Percentiles rank a stretch among this genome's conserved stretches.
Evolutionary conservation across 2,888 invertebrate genomes (phyloP).

Genomic region (Amblyteles armatorius): DNA sequence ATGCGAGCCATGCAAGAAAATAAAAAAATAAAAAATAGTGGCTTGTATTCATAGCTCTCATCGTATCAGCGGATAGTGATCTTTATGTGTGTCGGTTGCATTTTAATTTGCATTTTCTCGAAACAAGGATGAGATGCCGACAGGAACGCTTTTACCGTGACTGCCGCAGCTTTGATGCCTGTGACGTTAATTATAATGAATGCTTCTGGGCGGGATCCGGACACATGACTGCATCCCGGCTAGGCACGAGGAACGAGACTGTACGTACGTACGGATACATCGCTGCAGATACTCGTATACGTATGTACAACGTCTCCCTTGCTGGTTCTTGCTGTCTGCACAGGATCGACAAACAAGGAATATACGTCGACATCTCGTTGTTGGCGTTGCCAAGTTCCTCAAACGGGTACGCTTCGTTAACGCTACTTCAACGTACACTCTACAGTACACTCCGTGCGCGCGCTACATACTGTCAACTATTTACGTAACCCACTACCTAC

Average conservation of each 20-base stretch:
- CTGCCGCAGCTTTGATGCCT: slow-evolving; percentile 64
- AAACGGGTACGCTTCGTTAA: slow-evolving; percentile 46
- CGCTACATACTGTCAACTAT: neutral
- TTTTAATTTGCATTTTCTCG: neutral
- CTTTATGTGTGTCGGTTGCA: too few relatives aligned
- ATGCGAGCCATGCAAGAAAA: neutral
- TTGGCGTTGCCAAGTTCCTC: slow-evolving; percentile 37
- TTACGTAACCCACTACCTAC: slow-evolving; percentile 1
- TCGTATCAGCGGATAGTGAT: too few relatives aligned
- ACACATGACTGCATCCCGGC: slow-evolving; percentile 27
- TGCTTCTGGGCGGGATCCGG: slow-evolving; percentile 70
- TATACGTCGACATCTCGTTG: slow-evolving; percentile 30
- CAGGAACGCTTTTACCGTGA: neutral
- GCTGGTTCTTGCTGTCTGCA: slow-evolving; percentile 8
- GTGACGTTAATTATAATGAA: slow-evolving; percentile 77
- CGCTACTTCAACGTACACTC: slow-evolving; percentile 31
- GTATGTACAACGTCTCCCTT: slow-evolving; percentile 9
- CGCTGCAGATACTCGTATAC: slow-evolving; percentile 17
- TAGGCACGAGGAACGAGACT: slow-evolving; percentile 34
- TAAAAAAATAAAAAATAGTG: too few relatives aligned
- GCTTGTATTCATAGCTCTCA: too few relatives aligned
- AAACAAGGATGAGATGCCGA: neutral
- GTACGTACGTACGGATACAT: slow-evolving; percentile 30
- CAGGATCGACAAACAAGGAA: slow-evolving; percentile 30
- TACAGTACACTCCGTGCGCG: neutral